Percentiles rank a stretch among this genome's conserved stretches.
These are phyloP conservation scores for Semaprochilodus insignis DNA, from an alignment of 2,797 vertebrate genomes.

Conservation along the genomic window DNA sequence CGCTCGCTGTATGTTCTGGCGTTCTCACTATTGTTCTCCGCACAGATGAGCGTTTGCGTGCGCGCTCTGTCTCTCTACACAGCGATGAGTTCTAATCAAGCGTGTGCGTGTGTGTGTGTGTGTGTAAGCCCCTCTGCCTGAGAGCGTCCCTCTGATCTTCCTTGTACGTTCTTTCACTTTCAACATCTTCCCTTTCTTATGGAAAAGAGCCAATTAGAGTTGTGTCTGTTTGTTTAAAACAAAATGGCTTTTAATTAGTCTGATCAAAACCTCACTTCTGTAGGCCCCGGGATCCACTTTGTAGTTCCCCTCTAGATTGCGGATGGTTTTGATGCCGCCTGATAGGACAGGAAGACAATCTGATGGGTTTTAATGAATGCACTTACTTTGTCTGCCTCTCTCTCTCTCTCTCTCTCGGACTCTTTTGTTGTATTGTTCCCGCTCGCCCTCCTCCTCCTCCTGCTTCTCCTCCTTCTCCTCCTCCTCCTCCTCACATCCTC, in stretches of 20 bases:
- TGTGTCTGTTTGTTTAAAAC: conserved; percentile 99
- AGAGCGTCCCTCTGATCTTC: conserved; percentile 90
- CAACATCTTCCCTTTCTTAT: conserved; percentile 99
- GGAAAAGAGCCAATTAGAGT: conserved; percentile 99
- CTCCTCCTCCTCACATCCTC: conserved; percentile 60
- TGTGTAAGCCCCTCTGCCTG: conserved; percentile 76
- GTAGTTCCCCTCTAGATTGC: conserved; percentile 90
- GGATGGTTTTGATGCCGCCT: conserved; percentile 90
- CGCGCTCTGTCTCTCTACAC: conserved; percentile 13
- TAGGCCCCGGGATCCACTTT: conserved; percentile 92
- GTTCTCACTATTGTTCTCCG: not conserved
- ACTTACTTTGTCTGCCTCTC: conserved; percentile 78
- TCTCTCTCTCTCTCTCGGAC: conserved; percentile 55
- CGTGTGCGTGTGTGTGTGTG: conserved; percentile 53
- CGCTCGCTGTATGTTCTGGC: not conserved
- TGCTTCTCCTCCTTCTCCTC: conserved; percentile 58
- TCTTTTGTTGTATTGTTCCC: conserved; percentile 76
- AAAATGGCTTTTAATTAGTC: conserved; percentile 99
- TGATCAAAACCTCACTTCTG: conserved; percentile 96
- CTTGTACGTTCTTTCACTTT: conserved; percentile 91
- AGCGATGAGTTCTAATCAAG: conserved; percentile 42
- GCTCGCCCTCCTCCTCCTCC: conserved; percentile 55
- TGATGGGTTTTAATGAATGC: conserved; percentile 92
- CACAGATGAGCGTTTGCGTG: not conserved
- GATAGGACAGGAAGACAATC: conserved; percentile 92